Conservation (phyloP, 2,888 invertebrate species). For the Blomia tropicalis region DNA sequence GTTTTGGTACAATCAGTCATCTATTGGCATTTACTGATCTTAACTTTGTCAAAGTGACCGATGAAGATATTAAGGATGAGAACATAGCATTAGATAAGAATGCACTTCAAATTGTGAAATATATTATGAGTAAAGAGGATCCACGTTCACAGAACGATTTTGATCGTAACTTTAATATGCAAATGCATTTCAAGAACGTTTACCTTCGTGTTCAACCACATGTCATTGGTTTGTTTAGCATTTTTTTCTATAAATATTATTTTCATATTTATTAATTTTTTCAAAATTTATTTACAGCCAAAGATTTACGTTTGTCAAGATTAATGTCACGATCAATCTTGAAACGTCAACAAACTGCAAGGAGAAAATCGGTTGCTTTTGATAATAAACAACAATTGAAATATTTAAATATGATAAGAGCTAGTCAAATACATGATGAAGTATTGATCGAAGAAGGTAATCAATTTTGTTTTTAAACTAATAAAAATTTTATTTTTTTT, state of each 20-base stretch:
- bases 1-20: slow-evolving; percentile 88
- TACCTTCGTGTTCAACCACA: neutral
- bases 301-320: neutral
- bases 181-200: neutral
- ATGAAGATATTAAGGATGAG: slow-evolving; percentile 70
- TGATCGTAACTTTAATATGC: slow-evolving; percentile 1
- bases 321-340: neutral
- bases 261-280: neutral
- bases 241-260: slow-evolving; percentile 12
- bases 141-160: neutral
- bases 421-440: too few relatives aligned
- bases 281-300: neutral
- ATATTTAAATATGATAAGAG: too few relatives aligned
- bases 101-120: slow-evolving; percentile 76
- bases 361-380: neutral
- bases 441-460: too few relatives aligned
- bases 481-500: too few relatives aligned
- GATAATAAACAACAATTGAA: too few relatives aligned
- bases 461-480: too few relatives aligned
- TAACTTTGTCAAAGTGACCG: slow-evolving; percentile 63
- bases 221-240: slow-evolving; percentile 3
- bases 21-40: slow-evolving; percentile 85
- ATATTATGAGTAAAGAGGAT: neutral
- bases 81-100: slow-evolving; percentile 74
- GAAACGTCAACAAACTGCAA: neutral